phyloP scores from a whole-genome alignment of 2,113 vertebrate species.

The Artemisiospiza belli region DNA sequence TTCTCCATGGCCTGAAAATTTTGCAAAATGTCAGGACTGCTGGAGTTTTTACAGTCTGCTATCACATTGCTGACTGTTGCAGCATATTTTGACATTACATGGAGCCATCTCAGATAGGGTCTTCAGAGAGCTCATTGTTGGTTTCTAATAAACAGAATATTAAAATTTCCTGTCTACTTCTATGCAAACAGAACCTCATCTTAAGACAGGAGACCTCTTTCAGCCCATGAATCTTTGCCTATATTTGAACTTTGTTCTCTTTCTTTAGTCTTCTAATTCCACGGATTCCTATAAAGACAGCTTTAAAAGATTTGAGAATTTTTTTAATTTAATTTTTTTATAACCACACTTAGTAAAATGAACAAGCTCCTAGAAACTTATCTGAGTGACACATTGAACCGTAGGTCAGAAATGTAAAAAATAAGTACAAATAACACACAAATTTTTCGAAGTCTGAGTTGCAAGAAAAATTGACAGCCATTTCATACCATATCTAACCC shows the following conservation, averaged over 20 bases:
- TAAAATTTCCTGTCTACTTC: not conserved
- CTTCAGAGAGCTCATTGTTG: not conserved
- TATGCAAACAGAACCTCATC: rapidly evolving
- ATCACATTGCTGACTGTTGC: not conserved
- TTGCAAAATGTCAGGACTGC: not conserved
- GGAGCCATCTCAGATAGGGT: not conserved
- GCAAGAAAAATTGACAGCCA: not conserved
- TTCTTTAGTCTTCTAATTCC: not conserved
- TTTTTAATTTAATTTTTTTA: not conserved
- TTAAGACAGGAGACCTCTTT: not conserved
- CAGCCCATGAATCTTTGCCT: not conserved
- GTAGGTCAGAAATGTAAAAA: not conserved
- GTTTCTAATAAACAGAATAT: not conserved
- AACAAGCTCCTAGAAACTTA: not conserved
- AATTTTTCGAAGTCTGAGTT: not conserved
- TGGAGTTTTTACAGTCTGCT: not conserved
- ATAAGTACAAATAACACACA: not conserved
- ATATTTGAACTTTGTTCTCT: not conserved
- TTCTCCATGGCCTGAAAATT: not conserved
- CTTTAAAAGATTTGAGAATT: not conserved
- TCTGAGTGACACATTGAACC: not conserved
- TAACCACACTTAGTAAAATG: not conserved
- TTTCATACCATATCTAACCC: not conserved
- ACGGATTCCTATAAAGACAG: not conserved
- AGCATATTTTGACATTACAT: not conserved